Percentiles rank a stretch among this genome's conserved stretches.
These are phyloP conservation scores for Microctenopoma stevenorrisi DNA, from an alignment of 2,797 vertebrate genomes.

Conservation along the genomic window DNA sequence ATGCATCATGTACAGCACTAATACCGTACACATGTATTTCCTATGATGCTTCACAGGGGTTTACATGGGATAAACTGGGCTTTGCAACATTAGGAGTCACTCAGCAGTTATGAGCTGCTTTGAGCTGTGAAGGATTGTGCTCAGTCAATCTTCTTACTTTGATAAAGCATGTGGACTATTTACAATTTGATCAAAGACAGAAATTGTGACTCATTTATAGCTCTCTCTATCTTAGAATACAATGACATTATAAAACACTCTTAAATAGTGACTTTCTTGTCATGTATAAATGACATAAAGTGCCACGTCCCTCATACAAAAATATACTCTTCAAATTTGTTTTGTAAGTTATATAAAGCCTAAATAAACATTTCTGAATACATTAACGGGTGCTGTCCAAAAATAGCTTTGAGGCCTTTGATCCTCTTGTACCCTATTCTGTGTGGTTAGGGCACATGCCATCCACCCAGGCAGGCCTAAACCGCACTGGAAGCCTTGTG, in stretches of 20 bases:
- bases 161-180: constrained; percentile 64
- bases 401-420: constrained; percentile 79
- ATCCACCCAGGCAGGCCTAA: constrained; percentile 78
- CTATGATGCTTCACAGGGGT: constrained; percentile 44
- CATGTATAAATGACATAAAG: constrained; percentile 85
- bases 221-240: constrained; percentile 69
- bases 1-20: constrained; percentile 14
- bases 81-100: constrained; percentile 39
- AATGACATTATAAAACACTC: constrained; percentile 73
- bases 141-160: constrained; percentile 45
- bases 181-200: constrained; percentile 67
- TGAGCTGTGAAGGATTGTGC: constrained; percentile 50
- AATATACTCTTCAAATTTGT: constrained; percentile 85
- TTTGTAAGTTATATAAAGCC: constrained; percentile 79
- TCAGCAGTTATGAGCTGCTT: constrained; percentile 44
- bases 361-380: constrained; percentile 82
- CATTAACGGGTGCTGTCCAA: constrained; percentile 76
- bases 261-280: constrained; percentile 74
- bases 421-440: constrained; percentile 71
- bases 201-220: constrained; percentile 74
- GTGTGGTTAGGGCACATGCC: constrained; percentile 80
- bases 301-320: constrained; percentile 86
- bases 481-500: constrained; percentile 78
- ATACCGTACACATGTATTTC: constrained; percentile 31
- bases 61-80: constrained; percentile 37